Conservation (phyloP, 2,113 vertebrate species). For the Haemorhous mexicanus region DNA sequence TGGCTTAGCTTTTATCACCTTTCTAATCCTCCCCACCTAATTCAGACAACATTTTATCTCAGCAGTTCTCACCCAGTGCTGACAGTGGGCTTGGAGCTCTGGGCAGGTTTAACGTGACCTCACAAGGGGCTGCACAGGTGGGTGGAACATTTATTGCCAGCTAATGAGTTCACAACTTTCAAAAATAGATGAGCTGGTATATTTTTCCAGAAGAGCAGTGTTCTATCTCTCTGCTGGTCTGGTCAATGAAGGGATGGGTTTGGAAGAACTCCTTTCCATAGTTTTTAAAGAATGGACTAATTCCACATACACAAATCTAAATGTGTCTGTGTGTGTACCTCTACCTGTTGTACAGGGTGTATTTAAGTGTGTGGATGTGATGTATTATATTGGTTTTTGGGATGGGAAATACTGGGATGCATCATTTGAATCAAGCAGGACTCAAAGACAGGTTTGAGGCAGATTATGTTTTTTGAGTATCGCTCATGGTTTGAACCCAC, state of each 20-base stretch:
- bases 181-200: background rate
- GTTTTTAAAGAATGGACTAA: background rate
- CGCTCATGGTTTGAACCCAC: background rate
- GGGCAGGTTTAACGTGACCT: background rate
- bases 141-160: background rate
- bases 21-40: slow-evolving; percentile 18
- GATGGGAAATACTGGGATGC: background rate
- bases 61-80: background rate
- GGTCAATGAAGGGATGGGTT: background rate
- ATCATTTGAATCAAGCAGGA: background rate
- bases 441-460: background rate
- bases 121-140: background rate
- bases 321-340: accelerated
- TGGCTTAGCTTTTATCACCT: slow-evolving; percentile 31
- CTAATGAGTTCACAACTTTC: background rate
- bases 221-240: background rate
- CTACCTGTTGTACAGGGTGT: background rate
- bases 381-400: background rate
- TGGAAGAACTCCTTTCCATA: background rate
- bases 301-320: background rate
- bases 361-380: background rate
- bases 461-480: background rate
- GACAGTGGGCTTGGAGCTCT: background rate
- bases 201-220: background rate
- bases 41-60: background rate